These are phyloP conservation scores for Gymnodraco acuticeps DNA, from an alignment of 2,797 vertebrate species.

Conservation along the genomic window DNA sequence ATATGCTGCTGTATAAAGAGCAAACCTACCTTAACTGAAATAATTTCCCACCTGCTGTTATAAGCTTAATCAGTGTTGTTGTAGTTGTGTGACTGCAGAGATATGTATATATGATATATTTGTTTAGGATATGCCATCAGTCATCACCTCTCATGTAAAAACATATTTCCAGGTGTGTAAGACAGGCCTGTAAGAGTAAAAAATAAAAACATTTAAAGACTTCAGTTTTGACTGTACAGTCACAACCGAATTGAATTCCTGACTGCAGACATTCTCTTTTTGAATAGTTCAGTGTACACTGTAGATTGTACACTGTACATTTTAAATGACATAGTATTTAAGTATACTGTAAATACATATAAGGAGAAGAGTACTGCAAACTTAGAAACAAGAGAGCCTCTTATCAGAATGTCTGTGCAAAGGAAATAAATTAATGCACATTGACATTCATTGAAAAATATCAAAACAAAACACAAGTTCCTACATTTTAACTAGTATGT, in stretches of 20 bases:
- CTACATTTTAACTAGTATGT: not conserved
- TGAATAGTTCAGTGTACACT: not conserved
- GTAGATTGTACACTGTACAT: not conserved
- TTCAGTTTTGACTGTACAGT: conserved; percentile 4
- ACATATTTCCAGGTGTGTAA: conserved; percentile 12
- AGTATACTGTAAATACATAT: not conserved
- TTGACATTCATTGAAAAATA: not conserved
- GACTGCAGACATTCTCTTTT: not conserved
- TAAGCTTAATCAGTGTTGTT: conserved; percentile 6
- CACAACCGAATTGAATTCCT: not conserved
- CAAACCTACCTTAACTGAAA: not conserved
- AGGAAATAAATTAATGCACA: not conserved
- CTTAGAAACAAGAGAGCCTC: not conserved
- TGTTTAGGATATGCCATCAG: conserved; percentile 18
- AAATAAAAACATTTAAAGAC: conserved; percentile 3
- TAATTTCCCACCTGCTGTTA: not conserved
- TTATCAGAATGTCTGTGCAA: not conserved
- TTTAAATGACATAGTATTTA: not conserved
- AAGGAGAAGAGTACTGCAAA: not conserved
- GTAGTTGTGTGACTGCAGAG: conserved; percentile 21
- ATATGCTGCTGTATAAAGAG: not conserved
- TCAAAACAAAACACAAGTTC: not conserved
- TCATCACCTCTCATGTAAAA: conserved; percentile 27
- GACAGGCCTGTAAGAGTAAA: not conserved
- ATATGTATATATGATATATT: no score